These are phyloP conservation scores for Halisarca cf. caerulea DNA, from an alignment of 37 sponge, comb jelly and placozoan genomes.

Conservation along the genomic window DNA sequence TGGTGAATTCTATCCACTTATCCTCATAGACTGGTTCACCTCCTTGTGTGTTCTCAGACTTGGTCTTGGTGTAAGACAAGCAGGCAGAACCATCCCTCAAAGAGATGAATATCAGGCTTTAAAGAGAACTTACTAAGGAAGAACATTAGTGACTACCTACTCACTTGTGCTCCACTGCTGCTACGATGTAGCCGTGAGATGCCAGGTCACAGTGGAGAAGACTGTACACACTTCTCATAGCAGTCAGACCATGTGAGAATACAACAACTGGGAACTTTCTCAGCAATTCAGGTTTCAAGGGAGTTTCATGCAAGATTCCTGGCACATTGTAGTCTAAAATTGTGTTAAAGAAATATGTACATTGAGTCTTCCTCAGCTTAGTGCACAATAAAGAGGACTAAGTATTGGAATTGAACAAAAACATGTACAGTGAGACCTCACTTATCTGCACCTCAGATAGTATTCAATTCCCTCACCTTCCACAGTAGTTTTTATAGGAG, in stretches of 20 bases:
- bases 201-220: constrained; percentile 74
- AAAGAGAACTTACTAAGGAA: too few species aligned
- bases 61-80: background rate
- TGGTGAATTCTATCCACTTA: background rate
- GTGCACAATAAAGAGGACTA: too few species aligned
- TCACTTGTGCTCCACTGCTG: constrained; percentile 77
- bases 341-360: too few species aligned
- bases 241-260: constrained; percentile 73
- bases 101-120: background rate
- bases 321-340: constrained; percentile 4
- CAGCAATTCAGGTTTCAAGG: background rate
- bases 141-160: too few species aligned
- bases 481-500: too few species aligned
- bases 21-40: background rate
- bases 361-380: too few species aligned
- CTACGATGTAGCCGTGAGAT: constrained; percentile 80
- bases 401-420: too few species aligned
- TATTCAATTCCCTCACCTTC: too few species aligned
- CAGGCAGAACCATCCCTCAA: constrained; percentile 57
- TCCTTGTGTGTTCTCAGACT: background rate
- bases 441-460: too few species aligned
- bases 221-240: constrained; percentile 64
- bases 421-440: too few species aligned
- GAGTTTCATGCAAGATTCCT: constrained; percentile 43
- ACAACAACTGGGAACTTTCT: constrained; percentile 55